These are phyloP conservation scores for Lasioglossum pauxillum DNA, from an alignment of 2,888 invertebrate genomes.

Conservation along the genomic window DNA sequence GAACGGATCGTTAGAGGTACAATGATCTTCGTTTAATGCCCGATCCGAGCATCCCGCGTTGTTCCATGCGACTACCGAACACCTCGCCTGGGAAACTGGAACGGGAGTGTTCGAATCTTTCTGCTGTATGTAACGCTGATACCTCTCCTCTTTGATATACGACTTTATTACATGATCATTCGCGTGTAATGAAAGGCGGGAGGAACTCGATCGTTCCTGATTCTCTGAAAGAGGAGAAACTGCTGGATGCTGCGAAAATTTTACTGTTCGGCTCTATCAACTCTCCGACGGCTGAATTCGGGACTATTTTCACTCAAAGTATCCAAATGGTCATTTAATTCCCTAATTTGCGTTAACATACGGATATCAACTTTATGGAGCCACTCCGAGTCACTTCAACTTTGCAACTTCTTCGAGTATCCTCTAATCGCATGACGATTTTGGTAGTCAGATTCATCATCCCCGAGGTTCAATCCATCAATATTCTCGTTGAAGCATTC, in stretches of 20 bases:
- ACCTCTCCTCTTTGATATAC: not conserved
- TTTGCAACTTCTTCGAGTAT: not conserved
- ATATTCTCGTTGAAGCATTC: not conserved
- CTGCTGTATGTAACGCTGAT: not conserved
- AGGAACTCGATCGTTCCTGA: not conserved
- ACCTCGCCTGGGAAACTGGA: not conserved
- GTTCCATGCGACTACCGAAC: conserved; percentile 1
- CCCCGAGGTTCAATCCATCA: not conserved
- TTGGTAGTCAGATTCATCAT: not conserved
- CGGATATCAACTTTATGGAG: not conserved
- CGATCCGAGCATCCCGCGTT: not conserved
- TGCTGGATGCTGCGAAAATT: not conserved
- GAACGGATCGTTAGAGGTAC: conserved; percentile 58
- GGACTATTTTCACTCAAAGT: too few species aligned
- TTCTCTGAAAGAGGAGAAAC: not conserved
- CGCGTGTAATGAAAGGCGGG: not conserved
- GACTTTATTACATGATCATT: not conserved
- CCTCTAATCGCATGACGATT: not conserved
- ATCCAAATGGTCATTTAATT: too few species aligned
- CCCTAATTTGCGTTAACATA: not conserved
- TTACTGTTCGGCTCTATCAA: not conserved
- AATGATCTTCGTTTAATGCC: conserved; percentile 48
- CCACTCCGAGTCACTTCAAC: not conserved
- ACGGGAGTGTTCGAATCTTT: not conserved
- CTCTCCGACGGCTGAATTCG: too few species aligned